phyloP scores from a whole-genome alignment of 2,888 invertebrate genomes.

The Apomyelois bistriatella region DNA sequence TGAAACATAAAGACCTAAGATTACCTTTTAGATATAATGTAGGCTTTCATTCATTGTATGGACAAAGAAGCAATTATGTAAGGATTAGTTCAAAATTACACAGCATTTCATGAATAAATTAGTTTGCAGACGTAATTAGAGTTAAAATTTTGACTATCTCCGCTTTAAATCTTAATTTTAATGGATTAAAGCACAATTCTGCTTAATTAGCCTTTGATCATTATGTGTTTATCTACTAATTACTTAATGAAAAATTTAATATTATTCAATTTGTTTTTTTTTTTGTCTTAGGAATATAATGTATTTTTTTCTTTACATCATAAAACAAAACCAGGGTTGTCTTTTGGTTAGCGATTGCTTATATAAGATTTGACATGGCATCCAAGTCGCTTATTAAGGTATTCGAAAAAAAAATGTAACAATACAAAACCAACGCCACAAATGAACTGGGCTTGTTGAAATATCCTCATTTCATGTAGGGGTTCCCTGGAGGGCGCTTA shows the following conservation, averaged over 20 bases:
- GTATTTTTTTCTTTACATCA: no score
- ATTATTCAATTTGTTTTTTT: no score
- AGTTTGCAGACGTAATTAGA: conserved; percentile 15
- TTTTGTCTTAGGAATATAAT: no score
- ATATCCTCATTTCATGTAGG: not conserved
- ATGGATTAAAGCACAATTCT: not conserved
- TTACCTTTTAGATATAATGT: not conserved
- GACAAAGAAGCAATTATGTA: conserved; percentile 36
- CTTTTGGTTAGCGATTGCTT: no score
- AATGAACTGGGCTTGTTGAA: not conserved
- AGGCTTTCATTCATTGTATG: conserved; percentile 14
- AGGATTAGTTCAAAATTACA: conserved; percentile 33
- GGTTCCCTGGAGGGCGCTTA: not conserved
- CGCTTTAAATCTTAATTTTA: conserved; percentile 12
- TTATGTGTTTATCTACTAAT: not conserved
- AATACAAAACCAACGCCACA: not conserved
- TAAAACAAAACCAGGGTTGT: no score
- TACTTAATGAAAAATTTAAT: not conserved
- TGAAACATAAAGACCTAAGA: no score
- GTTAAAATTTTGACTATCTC: conserved; percentile 11
- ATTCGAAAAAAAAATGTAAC: no score
- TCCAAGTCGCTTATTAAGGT: no score
- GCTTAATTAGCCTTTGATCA: not conserved
- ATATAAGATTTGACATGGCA: no score
- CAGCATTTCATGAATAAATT: conserved; percentile 34